These are phyloP conservation scores for Agrotis exclamationis DNA, from an alignment of 2,888 invertebrate species.

Conservation along the genomic window DNA sequence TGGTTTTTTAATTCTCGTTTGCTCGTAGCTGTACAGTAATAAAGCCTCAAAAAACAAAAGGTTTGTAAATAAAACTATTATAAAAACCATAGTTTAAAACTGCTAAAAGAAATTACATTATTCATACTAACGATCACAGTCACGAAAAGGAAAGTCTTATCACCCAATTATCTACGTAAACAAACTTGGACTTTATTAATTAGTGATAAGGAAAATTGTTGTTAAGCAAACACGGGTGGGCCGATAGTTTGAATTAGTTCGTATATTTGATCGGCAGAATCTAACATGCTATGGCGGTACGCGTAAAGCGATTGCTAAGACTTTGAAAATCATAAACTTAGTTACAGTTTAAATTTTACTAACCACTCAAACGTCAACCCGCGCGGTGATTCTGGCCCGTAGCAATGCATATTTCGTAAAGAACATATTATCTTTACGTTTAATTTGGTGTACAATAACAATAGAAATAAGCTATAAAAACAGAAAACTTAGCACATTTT, in stretches of 20 bases:
- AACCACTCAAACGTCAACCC: too few relatives aligned
- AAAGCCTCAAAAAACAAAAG: not conserved
- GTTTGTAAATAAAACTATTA: not conserved
- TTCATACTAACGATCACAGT: not conserved
- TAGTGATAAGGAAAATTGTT: conserved; percentile 37
- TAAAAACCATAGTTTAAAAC: not conserved
- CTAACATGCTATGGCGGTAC: conserved; percentile 71
- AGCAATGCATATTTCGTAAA: too few relatives aligned
- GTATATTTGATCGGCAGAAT: conserved; percentile 74
- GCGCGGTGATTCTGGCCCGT: too few relatives aligned
- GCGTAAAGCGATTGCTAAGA: conserved; percentile 27
- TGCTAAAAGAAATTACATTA: not conserved
- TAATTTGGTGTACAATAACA: too few relatives aligned
- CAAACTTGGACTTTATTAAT: conserved; percentile 36
- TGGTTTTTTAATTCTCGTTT: too few relatives aligned
- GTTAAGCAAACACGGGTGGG: conserved; percentile 29
- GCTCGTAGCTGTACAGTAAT: not conserved
- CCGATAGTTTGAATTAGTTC: conserved; percentile 67
- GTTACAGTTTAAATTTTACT: too few relatives aligned
- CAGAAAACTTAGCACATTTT: too few relatives aligned
- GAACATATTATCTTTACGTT: too few relatives aligned
- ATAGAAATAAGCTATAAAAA: too few relatives aligned
- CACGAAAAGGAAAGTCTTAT: conserved; percentile 16
- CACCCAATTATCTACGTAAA: conserved; percentile 5
- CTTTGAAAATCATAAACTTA: conserved; percentile 18